Conservation (phyloP, 2,888 invertebrate species). For the Halocaridina rubra region DNA sequence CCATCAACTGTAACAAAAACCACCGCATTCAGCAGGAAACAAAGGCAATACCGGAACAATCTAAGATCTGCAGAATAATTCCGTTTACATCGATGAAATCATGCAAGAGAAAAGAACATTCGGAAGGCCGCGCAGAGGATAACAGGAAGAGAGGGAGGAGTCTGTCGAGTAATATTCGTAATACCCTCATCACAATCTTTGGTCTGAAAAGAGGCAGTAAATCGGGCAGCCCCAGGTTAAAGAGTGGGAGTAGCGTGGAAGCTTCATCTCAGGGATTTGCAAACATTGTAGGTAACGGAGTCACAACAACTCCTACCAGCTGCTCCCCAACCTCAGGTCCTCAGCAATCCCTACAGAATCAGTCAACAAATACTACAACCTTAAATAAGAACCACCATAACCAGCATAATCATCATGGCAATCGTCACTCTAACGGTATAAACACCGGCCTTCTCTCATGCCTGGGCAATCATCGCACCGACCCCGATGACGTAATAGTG, state of each 20-base stretch:
- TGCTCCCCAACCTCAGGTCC: conserved; percentile 54
- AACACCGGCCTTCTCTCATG: conserved; percentile 54
- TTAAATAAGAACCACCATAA: conserved; percentile 28
- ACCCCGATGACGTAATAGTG: conserved; percentile 33
- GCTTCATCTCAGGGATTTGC: conserved; percentile 59
- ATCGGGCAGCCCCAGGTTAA: conserved; percentile 43
- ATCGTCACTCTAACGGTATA: conserved; percentile 50
- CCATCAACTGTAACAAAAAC: conserved; percentile 46
- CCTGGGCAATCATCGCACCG: conserved; percentile 47
- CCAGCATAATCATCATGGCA: conserved; percentile 40
- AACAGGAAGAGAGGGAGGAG: conserved; percentile 51
- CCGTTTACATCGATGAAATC: conserved; percentile 53
- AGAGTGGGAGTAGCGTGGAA: conserved; percentile 54
- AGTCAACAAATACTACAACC: conserved; percentile 34
- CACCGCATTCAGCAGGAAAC: conserved; percentile 25
- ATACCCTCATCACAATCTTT: conserved; percentile 55
- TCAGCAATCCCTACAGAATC: conserved; percentile 31
- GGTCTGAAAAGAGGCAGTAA: conserved; percentile 48
- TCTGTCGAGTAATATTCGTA: conserved; percentile 59
- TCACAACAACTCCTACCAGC: conserved; percentile 39
- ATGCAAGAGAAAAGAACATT: conserved; percentile 55
- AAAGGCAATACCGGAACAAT: conserved; percentile 43
- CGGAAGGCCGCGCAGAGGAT: conserved; percentile 40
- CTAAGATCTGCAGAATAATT: conserved; percentile 58
- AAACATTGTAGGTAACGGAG: conserved; percentile 47